Base-by-base conservation (phyloP, 2,113 vertebrate species). In the Petrocephalus zakoni region DNA sequence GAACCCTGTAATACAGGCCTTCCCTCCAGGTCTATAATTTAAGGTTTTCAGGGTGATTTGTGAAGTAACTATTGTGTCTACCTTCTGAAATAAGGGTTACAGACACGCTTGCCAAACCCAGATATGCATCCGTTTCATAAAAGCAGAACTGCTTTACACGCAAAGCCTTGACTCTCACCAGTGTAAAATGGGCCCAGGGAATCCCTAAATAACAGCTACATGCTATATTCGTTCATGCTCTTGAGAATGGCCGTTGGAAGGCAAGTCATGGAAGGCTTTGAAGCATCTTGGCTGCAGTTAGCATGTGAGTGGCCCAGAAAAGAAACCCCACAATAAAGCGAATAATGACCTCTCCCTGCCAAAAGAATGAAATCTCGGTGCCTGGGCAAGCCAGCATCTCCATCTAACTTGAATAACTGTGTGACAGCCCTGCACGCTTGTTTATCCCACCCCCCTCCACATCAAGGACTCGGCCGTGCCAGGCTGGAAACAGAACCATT, bases 71-170 rank as follows among this genome's bases (percentile, higher is more conserved):
- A 42, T 21, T n/a, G 49, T 42, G 64, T 11, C 55, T 29, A 19
- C 10, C n/a, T 84, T 53, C 37, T 58, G 78, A 58, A 42, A 88
- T 34, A 22, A 55, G 52, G 51, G 47, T 17, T 47, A 84, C 25
- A 6, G 22, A 25, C 42, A 85, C 46, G 5, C 7, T 72, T 29
- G n/a, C n/a, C 47, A 75, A 56, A 86, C 85, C 87, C 85, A 85
- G 89, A 84, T 88, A 89, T 90, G 85, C 88, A 89, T 85, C 88
- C 85, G 87, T 91, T 84, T 91, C 90, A 90, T 90, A 85, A 89
- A 88, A 56, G 87, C 82, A 89, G 90, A 90, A 91, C 83, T 52
- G 75, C 84, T 91, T 90, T 87, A 75, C 87, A 85, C 64, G 90
- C 90, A 90, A 86, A 91, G 89, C 90, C 88, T 55, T 90, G 75